These are phyloP conservation scores for Saccostrea glomerata DNA, from an alignment of 1,140 invertebrate genomes.

Conservation along the genomic window DNA sequence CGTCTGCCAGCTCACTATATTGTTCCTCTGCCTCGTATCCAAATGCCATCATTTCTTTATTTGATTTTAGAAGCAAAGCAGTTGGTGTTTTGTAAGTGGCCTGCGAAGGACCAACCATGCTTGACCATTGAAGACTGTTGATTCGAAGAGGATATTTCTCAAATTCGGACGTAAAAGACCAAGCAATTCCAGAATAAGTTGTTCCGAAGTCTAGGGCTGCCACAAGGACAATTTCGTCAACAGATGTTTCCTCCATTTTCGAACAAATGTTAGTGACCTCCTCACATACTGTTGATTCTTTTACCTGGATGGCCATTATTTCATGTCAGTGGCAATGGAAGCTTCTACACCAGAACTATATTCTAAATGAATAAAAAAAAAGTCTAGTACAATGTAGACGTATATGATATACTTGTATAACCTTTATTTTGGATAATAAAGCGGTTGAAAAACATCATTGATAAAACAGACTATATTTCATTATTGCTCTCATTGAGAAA, in stretches of 20 bases:
- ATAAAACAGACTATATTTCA: no score
- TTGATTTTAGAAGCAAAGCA: conserved; percentile 27
- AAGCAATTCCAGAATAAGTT: conserved; percentile 49
- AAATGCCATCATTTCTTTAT: conserved; percentile 41
- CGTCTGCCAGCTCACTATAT: conserved; percentile 5
- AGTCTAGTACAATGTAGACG: no score
- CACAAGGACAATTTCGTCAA: conserved; percentile 13
- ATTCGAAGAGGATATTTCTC: conserved; percentile 26
- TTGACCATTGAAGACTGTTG: not conserved
- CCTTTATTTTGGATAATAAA: no score
- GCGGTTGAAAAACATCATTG: no score
- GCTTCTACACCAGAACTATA: no score
- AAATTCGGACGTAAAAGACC: conserved; percentile 14
- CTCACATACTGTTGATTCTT: not conserved
- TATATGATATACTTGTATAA: no score
- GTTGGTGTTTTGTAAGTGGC: conserved; percentile 35
- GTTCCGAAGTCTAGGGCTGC: conserved; percentile 57
- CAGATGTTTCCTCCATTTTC: not conserved
- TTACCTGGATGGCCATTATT: not conserved
- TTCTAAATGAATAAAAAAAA: no score
- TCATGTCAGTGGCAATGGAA: not conserved
- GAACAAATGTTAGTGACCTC: not conserved
- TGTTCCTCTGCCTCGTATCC: conserved; percentile 44
- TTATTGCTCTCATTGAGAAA: no score
- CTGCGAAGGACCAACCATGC: not conserved